Base-by-base conservation (phyloP, 1,140 invertebrate genomes). In the Bombus waltoni region DNA sequence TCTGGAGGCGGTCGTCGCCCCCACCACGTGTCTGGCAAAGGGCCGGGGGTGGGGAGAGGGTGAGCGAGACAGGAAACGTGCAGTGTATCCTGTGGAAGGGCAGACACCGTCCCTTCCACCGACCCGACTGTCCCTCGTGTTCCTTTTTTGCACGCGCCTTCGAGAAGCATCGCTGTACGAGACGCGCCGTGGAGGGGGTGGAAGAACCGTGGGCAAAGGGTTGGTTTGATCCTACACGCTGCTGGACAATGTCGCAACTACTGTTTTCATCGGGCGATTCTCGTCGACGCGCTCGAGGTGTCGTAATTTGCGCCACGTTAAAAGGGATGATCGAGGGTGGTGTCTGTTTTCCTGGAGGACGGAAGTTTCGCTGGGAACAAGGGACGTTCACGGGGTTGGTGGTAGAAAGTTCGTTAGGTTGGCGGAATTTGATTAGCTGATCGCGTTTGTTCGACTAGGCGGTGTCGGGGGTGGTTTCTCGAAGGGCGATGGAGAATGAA, bases 1-100 rank as follows among this genome's bases (percentile, higher is more conserved):
- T 94, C 95, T 94, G 93, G 94, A 94, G 95, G 95, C 95, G 95
- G 95, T 94, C 94, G 93, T 91, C 88, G 91, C 92, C 93, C 94
- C 94, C 89, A 80, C 81, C 59, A 86, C 57, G 74, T 47, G 90
- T 62, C 66, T 47, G 42, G 2, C 66, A 11, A 72, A 59, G 66
- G 76, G 47, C 66, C n/a, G 10, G 88, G 88, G 89, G 89, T 85
- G 89, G 89, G 85, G 86, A 65, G 68, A 70, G 76, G 71, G 57
- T 59, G 42, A 79, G n/a, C n/a, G 75, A 72, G 73, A 84, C 73
- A 87, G 83, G 77, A 66, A 89, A 73, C 59, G 73, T 68, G 79
- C 68, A 71, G 86, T 73, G 79, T 83, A 77, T 90, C 86, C 75
- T 88, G 82, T 83, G 88, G 82, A 90, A 90, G 89, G 89, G 88